These are phyloP conservation scores for Drosophila gaucha DNA, from an alignment of 2,888 invertebrate genomes.

Conservation along the genomic window DNA sequence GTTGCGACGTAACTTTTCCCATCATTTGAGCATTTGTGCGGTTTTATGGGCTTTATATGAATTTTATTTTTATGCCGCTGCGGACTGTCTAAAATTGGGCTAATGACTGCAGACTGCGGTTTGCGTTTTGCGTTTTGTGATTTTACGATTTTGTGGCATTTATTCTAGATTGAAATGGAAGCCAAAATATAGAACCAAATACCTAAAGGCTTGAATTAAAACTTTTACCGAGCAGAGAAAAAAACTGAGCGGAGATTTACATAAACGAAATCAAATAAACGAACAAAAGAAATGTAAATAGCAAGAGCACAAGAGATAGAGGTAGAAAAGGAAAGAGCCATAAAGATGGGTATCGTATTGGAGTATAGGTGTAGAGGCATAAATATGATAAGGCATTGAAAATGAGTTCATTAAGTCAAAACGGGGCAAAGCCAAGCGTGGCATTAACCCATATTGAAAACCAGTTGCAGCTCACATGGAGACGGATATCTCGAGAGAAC, in stretches of 20 bases:
- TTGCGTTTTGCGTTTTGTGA: too few relatives aligned
- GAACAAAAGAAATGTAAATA: constrained; percentile 53
- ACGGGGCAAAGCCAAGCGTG: constrained; percentile 51
- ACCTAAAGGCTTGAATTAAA: constrained; percentile 19
- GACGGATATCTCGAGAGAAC: constrained; percentile 7
- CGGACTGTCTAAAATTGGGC: constrained; percentile 60
- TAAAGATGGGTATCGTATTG: constrained; percentile 32
- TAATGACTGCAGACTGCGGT: constrained; percentile 70
- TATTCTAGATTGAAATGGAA: constrained; percentile 27
- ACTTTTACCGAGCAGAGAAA: constrained; percentile 24
- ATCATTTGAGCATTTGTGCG: constrained; percentile 43
- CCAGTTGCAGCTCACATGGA: constrained; percentile 47
- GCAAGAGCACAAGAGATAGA: neutral
- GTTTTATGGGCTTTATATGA: constrained; percentile 40
- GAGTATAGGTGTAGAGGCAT: constrained; percentile 39
- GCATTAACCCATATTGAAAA: constrained; percentile 66
- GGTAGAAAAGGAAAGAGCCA: constrained; percentile 12
- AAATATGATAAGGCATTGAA: constrained; percentile 59
- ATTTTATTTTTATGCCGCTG: constrained; percentile 39
- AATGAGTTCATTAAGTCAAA: constrained; percentile 69
- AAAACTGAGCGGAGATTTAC: constrained; percentile 36
- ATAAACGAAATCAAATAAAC: constrained; percentile 41
- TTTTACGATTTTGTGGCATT: too few relatives aligned
- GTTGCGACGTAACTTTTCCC: constrained; percentile 37
- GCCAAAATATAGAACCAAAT: constrained; percentile 28